These are phyloP conservation scores for Smittia aterrima DNA, from an alignment of 2,888 invertebrate species.

Conservation along the genomic window DNA sequence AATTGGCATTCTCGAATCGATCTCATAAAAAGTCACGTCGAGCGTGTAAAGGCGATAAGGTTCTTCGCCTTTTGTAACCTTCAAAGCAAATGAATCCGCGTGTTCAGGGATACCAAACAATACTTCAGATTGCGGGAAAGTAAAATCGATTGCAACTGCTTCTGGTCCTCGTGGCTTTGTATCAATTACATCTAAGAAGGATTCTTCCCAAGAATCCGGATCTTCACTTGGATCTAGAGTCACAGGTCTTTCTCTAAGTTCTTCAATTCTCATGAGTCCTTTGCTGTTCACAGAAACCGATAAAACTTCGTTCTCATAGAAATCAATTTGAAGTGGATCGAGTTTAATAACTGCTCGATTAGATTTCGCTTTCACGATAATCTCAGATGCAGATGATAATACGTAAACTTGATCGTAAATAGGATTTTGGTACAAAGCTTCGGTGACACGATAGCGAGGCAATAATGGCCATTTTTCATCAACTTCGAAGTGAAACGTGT, in stretches of 20 bases:
- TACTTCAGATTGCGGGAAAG: conserved; percentile 84
- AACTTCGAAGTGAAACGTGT: conserved; percentile 72
- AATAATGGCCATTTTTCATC: conserved; percentile 74
- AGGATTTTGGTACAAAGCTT: conserved; percentile 70
- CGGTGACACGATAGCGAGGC: conserved; percentile 66
- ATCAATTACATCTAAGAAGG: conserved; percentile 92
- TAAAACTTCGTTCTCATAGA: conserved; percentile 63
- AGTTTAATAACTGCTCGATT: conserved; percentile 54
- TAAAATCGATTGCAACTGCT: conserved; percentile 89
- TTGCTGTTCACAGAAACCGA: conserved; percentile 72
- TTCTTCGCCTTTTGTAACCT: conserved; percentile 74
- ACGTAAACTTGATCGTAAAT: conserved; percentile 60
- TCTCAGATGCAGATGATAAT: not conserved
- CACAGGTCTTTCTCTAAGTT: conserved; percentile 65
- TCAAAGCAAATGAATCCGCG: conserved; percentile 83
- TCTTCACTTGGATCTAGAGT: conserved; percentile 55
- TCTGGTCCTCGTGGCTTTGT: conserved; percentile 92
- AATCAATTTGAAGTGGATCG: conserved; percentile 76
- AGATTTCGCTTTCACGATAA: not conserved
- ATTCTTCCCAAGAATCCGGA: conserved; percentile 90
- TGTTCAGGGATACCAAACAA: conserved; percentile 95
- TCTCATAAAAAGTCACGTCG: conserved; percentile 97
- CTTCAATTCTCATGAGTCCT: conserved; percentile 82
- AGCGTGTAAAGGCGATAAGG: too few relatives aligned
- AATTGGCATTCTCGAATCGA: conserved; percentile 91